Evolutionary conservation across 2,888 invertebrate genomes (phyloP).

Genomic region (Panzeria rudis): DNA sequence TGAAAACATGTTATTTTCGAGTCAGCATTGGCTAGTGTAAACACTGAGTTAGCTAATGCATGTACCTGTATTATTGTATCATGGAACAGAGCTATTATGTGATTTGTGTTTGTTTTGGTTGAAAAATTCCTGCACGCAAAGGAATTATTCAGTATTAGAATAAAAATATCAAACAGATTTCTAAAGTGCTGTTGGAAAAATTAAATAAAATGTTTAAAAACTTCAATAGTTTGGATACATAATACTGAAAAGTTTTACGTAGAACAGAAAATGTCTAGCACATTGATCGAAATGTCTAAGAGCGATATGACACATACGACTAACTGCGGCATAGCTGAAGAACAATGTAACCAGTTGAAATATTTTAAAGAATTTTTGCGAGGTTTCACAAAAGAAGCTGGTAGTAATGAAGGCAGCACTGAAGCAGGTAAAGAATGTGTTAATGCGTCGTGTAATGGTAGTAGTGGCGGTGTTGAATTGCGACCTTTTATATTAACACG

Average conservation of each 20-base stretch:
- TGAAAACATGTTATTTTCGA: too few species aligned
- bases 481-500: conserved; percentile 78
- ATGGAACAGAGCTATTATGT: too few species aligned
- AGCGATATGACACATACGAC: conserved; percentile 60
- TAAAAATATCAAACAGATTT: conserved; percentile 11
- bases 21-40: too few species aligned
- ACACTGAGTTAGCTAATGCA: too few species aligned
- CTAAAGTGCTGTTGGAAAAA: conserved; percentile 23
- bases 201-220: conserved; percentile 49
- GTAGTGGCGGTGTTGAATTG: conserved; percentile 63
- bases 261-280: conserved; percentile 28
- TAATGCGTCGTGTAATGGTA: conserved; percentile 48
- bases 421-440: conserved; percentile 36
- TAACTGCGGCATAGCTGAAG: conserved; percentile 43
- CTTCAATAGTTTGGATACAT: background rate
- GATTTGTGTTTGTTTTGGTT: conserved; percentile 62
- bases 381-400: conserved; percentile 56
- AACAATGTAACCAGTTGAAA: conserved; percentile 68
- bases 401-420: conserved; percentile 39
- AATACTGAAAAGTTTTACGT: conserved; percentile 23
- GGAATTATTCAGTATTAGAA: conserved; percentile 24
- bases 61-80: too few species aligned
- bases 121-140: conserved; percentile 28
- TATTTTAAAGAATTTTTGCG: conserved; percentile 77
- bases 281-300: conserved; percentile 11